Conservation (phyloP, 1,140 invertebrate species). For the Sitobion miscanthi region DNA sequence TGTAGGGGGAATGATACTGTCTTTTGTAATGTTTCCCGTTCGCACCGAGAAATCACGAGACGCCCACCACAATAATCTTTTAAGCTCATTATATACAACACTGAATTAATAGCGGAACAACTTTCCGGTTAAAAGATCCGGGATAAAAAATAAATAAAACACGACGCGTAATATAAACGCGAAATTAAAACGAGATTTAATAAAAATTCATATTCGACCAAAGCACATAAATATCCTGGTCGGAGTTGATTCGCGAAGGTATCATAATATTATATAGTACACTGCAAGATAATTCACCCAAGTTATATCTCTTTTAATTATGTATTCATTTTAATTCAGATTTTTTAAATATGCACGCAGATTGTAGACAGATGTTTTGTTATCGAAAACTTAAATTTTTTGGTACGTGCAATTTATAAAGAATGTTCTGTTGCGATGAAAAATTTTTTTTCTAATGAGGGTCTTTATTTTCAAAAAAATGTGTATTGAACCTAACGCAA, state of each 20-base stretch:
- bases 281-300: not conserved
- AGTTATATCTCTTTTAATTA: not conserved
- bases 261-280: not conserved
- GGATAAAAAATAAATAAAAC: not conserved
- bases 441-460: not conserved
- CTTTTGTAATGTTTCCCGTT: constrained; percentile 4
- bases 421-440: not conserved
- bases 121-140: not conserved
- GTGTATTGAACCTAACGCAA: not conserved
- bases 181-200: not conserved
- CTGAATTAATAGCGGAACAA: constrained; percentile 18
- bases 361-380: not conserved
- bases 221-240: not conserved
- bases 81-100: constrained; percentile 17
- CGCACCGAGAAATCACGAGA: not conserved
- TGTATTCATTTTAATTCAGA: not conserved
- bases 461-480: not conserved
- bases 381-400: not conserved
- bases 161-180: not conserved
- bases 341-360: not conserved
- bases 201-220: not conserved
- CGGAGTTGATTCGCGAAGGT: too few species aligned
- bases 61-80: not conserved
- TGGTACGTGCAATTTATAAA: not conserved
- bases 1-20: not conserved